Evolutionary conservation across 2,113 vertebrate genomes (phyloP), one percentile per base, ranked within the genome.

Genomic region (Colius striatus): DNA sequence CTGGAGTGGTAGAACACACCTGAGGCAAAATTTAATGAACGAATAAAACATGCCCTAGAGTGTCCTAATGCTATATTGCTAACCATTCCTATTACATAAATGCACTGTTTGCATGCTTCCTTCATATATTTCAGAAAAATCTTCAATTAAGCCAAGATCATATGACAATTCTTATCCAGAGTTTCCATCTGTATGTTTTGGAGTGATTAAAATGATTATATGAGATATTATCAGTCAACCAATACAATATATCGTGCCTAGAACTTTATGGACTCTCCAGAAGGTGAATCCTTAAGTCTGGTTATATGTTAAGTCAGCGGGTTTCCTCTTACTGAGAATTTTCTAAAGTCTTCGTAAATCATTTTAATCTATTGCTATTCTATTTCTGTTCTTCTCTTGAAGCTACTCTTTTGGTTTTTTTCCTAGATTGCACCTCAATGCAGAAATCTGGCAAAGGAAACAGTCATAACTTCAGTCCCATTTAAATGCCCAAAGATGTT

Each of bases 11-110:
- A 97, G 97, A 97, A 96, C 97, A 97, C 89, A 98, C 98, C 98
- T 97, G 96, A 98, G 98, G 98, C 97, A 97, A 97, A 94, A 97
- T 97, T 98, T 98, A 98, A 98, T 98, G 98, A 98, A 98, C 96
- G 97, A 98, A 97, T 98, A 98, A 98, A 98, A 97, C 97, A 97
- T 97, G 97, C 97, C 97, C 97, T 94, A 91, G 92, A 97, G 97
- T 97, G 93, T 87, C 97, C 93, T 97, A 97, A 97, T 97, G 96
- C 96, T 97, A 90, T 96, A 97, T 96, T 95, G 89, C 95, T 87
- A 97, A 97, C 97, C 85, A 94, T 97, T 97, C 96, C 95, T 97
- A 87, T 97, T 98, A 97, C 91, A 97, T 97, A 98, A 98, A 97
- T 89, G 94, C 88, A 93, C 92, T 96, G 77, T 97, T 98, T 98